Evolutionary conservation across 2,888 invertebrate species (phyloP), one percentile per base, ranked within the genome.

Genomic region (Halocaridina rubra): DNA sequence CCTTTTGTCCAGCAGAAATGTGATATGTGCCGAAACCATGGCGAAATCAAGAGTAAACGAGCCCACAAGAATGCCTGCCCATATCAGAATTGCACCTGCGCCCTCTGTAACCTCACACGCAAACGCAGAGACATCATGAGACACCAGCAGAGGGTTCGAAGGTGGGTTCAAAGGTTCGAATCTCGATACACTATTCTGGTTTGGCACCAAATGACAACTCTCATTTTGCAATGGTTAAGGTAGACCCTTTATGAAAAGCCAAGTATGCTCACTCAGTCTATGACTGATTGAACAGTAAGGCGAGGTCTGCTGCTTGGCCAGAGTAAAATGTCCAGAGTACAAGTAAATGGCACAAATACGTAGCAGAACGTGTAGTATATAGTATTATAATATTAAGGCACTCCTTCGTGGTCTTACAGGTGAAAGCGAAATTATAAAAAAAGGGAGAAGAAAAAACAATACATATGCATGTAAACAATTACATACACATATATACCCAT

Each of bases 1-100:
- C 13, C 46, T 10, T 46, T 53, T 53, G 4, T 3, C 7, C 4
- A 53, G 7, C 85, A 87, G 81, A 76, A 81, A 74, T 87, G 85
- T 24, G 85, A 87, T 69, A 87, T 85, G 77, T 85, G 87, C 57
- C 64, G 87, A 24, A 87, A 87, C 39, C 87, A 87, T 79, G 78
- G 81, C 32, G 22, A 59, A n/a, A 61, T 87, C 24, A 77, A 33
- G 53, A 80, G 75, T 61, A 87, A 87, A 71, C 46, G 87, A 16
- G 85, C 77, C 57, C 87, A 85, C 81, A 81, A 87, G 75, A 85
- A 74, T 22, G 75, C 75, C 75, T 81, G 81, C n/a, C 85, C 79
- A 7, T 87, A 32, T 57, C 75, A 81, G 76, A 80, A 76, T 59
- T 87, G 87, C 67, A 19, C 4, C 10, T 87, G 87, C n/a, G 69